A percentile compares a stretch with the other conserved stretches of the same genome.
Conservation (phyloP, 2,888 invertebrate genomes). For the Nebria salina region DNA sequence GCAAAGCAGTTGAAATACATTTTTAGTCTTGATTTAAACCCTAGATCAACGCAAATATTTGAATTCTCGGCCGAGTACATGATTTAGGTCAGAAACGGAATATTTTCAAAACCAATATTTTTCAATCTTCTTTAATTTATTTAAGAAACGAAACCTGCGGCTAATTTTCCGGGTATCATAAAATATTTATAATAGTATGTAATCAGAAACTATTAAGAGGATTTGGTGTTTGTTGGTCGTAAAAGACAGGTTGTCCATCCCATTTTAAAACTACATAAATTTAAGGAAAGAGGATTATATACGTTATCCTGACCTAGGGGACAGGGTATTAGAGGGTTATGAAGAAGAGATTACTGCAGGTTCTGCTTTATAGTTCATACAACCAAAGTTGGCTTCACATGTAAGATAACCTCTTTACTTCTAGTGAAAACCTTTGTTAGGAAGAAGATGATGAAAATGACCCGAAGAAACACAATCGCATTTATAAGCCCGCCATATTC, state of each 20-base stretch:
- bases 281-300: constrained; percentile 26
- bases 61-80: too few species aligned
- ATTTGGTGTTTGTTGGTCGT: neutral
- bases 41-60: too few species aligned
- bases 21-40: too few species aligned
- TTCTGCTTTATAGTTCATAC: constrained; percentile 31
- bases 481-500: neutral
- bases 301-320: constrained; percentile 17
- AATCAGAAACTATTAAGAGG: neutral
- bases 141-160: too few species aligned
- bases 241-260: neutral
- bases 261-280: neutral
- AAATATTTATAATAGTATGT: neutral
- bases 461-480: neutral
- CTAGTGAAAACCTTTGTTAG: neutral
- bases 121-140: too few species aligned
- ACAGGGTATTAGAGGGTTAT: constrained; percentile 36
- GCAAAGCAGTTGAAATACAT: too few species aligned
- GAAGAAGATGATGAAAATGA: neutral
- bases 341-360: constrained; percentile 31
- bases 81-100: too few species aligned
- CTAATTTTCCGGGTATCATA: too few species aligned
- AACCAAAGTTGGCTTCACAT: neutral
- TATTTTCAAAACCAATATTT: too few species aligned
- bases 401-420: neutral